These are phyloP conservation scores for Alethe castanea DNA, from an alignment of 2,113 vertebrate genomes.

Conservation along the genomic window DNA sequence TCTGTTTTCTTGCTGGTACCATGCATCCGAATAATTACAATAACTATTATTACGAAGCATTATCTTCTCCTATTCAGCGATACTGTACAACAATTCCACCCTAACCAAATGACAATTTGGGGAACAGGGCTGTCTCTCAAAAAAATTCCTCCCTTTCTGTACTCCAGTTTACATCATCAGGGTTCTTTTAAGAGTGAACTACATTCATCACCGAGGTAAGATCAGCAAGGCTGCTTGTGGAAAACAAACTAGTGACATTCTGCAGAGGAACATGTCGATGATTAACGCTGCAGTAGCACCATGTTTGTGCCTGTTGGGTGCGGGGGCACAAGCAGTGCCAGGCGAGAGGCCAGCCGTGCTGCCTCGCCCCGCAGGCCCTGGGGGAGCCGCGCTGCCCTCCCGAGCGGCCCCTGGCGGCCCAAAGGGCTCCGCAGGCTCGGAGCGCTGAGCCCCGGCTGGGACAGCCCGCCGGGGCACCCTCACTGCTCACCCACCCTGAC, in stretches of 20 bases:
- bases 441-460: fast-evolving
- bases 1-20: neutral
- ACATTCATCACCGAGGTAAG: neutral
- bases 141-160: neutral
- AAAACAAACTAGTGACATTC: neutral
- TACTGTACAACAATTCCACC: neutral
- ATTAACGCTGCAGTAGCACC: fast-evolving
- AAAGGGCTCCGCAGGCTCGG: fast-evolving
- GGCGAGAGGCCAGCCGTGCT: fast-evolving
- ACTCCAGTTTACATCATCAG: neutral
- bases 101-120: neutral
- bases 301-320: fast-evolving
- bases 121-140: neutral
- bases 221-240: neutral
- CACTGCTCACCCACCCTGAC: fast-evolving
- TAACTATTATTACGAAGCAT: neutral
- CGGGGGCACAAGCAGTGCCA: fast-evolving
- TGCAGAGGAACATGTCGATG: fast-evolving
- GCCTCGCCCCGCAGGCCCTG: too few species aligned
- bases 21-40: neutral
- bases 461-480: fast-evolving
- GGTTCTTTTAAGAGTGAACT: neutral
- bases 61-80: neutral
- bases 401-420: neutral
- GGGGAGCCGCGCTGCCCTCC: neutral